phyloP scores from a whole-genome alignment of 2,797 vertebrate species.

The Spinibarbus caldwelli region DNA sequence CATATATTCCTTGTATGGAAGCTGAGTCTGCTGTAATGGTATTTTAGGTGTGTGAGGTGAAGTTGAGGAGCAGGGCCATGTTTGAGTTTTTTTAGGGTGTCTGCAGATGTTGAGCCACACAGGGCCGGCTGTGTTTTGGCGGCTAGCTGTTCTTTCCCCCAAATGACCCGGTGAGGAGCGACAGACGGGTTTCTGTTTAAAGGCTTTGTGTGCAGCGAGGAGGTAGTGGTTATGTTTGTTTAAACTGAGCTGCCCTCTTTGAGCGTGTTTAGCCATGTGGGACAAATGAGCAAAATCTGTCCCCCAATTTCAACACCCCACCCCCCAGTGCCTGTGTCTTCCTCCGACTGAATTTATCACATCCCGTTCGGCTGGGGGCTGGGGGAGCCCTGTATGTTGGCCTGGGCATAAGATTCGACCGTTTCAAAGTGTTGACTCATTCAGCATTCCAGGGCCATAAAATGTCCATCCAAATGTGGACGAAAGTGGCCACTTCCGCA shows the following conservation, averaged over 20 bases:
- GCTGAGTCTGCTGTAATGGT: neutral
- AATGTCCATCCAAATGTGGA: constrained; percentile 25
- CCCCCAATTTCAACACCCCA: constrained; percentile 33
- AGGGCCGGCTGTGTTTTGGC: constrained; percentile 45
- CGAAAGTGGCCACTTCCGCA: constrained; percentile 8
- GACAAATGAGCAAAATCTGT: constrained; percentile 60
- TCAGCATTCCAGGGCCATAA: constrained; percentile 35
- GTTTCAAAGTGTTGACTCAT: constrained; percentile 37
- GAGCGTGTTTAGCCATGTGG: constrained; percentile 52
- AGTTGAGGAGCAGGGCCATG: constrained; percentile 9
- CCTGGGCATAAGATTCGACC: constrained; percentile 1
- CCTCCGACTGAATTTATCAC: constrained; percentile 4
- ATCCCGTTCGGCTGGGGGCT: neutral
- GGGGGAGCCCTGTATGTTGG: constrained; percentile 18
- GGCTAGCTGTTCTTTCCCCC: constrained; percentile 45
- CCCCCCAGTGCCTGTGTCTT: constrained; percentile 17
- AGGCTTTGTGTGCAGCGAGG: constrained; percentile 70
- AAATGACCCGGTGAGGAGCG: constrained; percentile 57
- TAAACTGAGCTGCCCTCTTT: constrained; percentile 75
- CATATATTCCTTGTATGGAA: neutral
- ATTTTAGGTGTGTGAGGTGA: constrained; percentile 9
- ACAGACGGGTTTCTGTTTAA: constrained; percentile 69
- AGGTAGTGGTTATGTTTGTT: constrained; percentile 79
- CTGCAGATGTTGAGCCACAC: constrained; percentile 21
- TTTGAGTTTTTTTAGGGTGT: constrained; percentile 5